A percentile compares a stretch with the other conserved stretches of the same genome.
These are phyloP conservation scores for Heteromurus nitidus DNA, from an alignment of 2,888 invertebrate species.

Conservation along the genomic window DNA sequence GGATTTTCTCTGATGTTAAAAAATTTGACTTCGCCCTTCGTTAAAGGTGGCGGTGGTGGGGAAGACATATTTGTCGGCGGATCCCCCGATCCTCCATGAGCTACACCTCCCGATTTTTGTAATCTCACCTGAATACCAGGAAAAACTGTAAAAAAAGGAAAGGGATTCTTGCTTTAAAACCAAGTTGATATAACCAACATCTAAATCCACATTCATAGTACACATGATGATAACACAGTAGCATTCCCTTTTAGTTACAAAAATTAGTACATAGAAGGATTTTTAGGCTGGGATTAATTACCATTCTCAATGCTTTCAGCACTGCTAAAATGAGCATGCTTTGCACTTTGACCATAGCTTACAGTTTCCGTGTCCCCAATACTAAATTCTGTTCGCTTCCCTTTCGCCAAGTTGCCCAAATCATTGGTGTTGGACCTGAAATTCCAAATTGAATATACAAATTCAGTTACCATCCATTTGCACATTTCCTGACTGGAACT, in stretches of 20 bases:
- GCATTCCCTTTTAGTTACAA: neutral
- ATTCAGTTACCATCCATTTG: no score
- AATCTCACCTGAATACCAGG: constrained; percentile 58
- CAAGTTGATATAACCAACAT: no score
- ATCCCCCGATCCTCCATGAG: neutral
- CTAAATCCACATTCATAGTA: no score
- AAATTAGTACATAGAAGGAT: constrained; percentile 10
- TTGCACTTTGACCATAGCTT: constrained; percentile 40
- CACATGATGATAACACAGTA: constrained; percentile 5
- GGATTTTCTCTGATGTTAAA: constrained; percentile 67
- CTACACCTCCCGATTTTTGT: constrained; percentile 50
- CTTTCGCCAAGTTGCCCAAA: constrained; percentile 47
- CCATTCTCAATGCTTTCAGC: constrained; percentile 85
- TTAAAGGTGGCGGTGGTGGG: constrained; percentile 35
- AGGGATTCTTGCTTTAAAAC: no score
- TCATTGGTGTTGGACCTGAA: constrained; percentile 50
- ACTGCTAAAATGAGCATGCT: constrained; percentile 80
- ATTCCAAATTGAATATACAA: neutral
- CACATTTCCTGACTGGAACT: no score
- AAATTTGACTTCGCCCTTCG: constrained; percentile 58
- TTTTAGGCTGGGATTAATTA: constrained; percentile 22
- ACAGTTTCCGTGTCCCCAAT: constrained; percentile 23
- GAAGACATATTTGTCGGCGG: constrained; percentile 21
- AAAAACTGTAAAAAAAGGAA: constrained; percentile 30
- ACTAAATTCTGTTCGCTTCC: neutral